Conservation (phyloP, 2,888 invertebrate species). For the Mactromeris polynyma region DNA sequence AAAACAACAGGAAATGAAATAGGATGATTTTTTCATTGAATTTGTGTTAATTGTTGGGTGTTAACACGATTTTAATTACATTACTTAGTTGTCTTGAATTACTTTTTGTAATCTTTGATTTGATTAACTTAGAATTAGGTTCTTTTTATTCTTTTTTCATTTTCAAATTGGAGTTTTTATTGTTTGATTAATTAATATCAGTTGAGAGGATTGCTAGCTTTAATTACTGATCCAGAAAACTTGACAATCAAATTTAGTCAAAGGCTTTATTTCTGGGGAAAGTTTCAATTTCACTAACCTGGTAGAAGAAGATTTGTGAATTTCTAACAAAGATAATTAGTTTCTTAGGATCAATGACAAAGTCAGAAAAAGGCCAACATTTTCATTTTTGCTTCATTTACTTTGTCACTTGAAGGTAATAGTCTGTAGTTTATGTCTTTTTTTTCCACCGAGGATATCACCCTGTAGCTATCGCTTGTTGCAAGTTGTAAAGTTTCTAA, state of each 20-base stretch:
- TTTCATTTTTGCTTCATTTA: background rate
- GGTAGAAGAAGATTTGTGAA: background rate
- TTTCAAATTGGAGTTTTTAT: background rate
- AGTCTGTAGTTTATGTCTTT: no score
- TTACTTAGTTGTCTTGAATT: background rate
- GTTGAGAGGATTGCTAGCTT: background rate
- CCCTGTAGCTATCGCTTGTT: no score
- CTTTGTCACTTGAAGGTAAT: background rate
- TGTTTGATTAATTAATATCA: background rate
- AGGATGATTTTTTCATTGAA: background rate
- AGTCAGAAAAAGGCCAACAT: background rate
- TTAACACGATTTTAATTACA: no score
- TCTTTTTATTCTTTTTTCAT: background rate
- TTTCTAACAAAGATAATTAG: background rate
- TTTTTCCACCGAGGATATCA: no score
- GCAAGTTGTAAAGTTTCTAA: no score
- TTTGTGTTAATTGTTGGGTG: background rate
- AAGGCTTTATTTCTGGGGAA: constrained; percentile 6
- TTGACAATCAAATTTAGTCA: background rate
- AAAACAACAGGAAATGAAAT: background rate
- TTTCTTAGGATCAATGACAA: background rate
- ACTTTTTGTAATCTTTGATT: background rate
- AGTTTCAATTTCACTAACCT: background rate
- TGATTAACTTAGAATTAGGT: background rate
- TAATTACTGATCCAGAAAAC: background rate